Base-by-base conservation (phyloP, 1,140 invertebrate genomes). In the Acromyrmex charruanus region DNA sequence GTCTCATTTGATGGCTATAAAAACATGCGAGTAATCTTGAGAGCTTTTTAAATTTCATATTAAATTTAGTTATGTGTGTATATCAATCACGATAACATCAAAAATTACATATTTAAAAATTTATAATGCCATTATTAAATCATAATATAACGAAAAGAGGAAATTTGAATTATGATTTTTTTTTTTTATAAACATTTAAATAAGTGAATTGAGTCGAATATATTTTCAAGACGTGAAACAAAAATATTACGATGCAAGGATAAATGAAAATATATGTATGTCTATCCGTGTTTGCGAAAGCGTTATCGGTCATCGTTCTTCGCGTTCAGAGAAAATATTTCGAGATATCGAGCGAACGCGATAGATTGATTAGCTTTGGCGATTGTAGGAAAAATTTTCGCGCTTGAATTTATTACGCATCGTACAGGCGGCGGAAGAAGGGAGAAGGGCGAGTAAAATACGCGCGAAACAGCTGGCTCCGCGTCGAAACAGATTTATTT, bases 281-380 rank as follows among this genome's bases (percentile, higher is more conserved):
- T 82, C 53, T 35, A 25, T 21, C 18, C 35, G 21, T 44, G 66
- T 12, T 25, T n/a, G 61, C 44, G 12, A 49, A 35, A 59, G 35
- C 55, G 68, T 74, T 61, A 74, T 82, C 55, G 68, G 35, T 25
- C 49, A 55, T 81, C 18, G 39, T 74, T 84, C 18, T 61, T n/a
- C 55, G 69, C 35, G 35, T 39, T 59, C 39, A 44, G 55, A 14
- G 39, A 5, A 2, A 84, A 84, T 82, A 82, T 82, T 82, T 82
- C 18, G 68, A 74, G 53, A 82, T 82, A 84, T 75, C 31, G 35
- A 35, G 21, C 69, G 14, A 21, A 18, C 69, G 21, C 63, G 58
- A 79, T 81, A 81, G 80, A 84, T 84, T 75, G 80, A 84, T 61
- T 84, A 84, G 80, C 55, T 51, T n/a, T n/a, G 80, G 12, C 69